phyloP scores from a whole-genome alignment of 92 coral and sea anemone species.

The Muricea muricata region DNA sequence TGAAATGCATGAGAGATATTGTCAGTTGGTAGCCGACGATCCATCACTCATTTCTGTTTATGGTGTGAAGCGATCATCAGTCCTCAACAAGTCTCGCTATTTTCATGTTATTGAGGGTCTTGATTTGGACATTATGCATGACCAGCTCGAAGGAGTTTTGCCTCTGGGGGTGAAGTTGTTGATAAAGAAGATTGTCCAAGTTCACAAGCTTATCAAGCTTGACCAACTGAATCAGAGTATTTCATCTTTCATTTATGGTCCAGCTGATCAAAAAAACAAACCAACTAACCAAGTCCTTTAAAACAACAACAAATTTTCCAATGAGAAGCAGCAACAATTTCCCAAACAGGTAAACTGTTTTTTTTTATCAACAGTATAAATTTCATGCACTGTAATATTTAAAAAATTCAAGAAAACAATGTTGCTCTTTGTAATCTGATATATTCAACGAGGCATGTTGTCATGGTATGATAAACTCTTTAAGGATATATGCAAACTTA shows the following conservation, averaged over 20 bases:
- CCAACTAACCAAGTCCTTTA: slow-evolving; percentile 72
- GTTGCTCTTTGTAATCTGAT: too few species aligned
- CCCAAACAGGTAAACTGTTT: slow-evolving; percentile 31
- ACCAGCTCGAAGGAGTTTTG: slow-evolving; percentile 80
- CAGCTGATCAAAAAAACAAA: slow-evolving; percentile 55
- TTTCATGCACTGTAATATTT: not conserved
- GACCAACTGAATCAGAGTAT: slow-evolving; percentile 57
- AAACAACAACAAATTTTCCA: slow-evolving; percentile 57
- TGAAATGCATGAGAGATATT: slow-evolving; percentile 62
- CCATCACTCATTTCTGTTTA: slow-evolving; percentile 53
- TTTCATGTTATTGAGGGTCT: too few species aligned
- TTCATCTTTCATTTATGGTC: slow-evolving; percentile 37
- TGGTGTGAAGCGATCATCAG: slow-evolving; percentile 61
- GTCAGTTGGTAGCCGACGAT: slow-evolving; percentile 63
- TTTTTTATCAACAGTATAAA: not conserved
- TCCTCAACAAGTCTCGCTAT: slow-evolving; percentile 64
- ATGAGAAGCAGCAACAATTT: not conserved
- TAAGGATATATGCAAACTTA: too few species aligned
- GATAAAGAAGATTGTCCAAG: slow-evolving; percentile 38
- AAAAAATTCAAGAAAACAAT: not conserved
- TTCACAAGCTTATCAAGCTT: slow-evolving; percentile 54
- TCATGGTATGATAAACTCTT: too few species aligned
- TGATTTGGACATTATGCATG: slow-evolving; percentile 82
- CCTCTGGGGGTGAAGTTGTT: slow-evolving; percentile 68
- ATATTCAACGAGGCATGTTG: too few species aligned